Base-by-base conservation (phyloP, 2,113 vertebrate species). In the Psilopogon haemacephalus region DNA sequence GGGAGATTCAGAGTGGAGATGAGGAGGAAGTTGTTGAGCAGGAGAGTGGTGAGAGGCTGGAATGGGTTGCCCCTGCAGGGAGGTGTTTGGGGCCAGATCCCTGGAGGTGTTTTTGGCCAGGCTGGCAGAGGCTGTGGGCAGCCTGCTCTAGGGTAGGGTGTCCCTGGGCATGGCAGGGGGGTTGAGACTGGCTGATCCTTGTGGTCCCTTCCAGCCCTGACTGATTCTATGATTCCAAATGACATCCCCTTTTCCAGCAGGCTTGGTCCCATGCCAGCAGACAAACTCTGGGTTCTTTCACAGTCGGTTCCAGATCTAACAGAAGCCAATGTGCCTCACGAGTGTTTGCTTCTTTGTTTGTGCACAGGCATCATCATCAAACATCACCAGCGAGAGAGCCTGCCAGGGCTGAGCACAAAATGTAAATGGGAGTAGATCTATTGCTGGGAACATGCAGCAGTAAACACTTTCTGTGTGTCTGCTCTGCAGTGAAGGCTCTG, bases 351-450 rank as follows among this genome's bases (percentile, higher is more conserved):
- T 86, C 86, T 89, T 93, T 92, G 69, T 92, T 94, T 96, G 81
- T 93, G 42, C 55, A 59, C 60, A 95, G 83, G 32, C 68, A 77
- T 91, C 82, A 37, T 62, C 75, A 32, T 19, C 83, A 77, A 88
- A 91, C 85, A 86, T 94, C 33, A 77, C 59, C 75, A 95, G 74
- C 33, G 69, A 60, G 71, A 62, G 79, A 46, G 32, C 55, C 87
- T 95, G 79, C 76, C 91, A 92, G 77, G 20, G 37, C 38, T 65
- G 80, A 97, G 91, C 40, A 59, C 21, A 84, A 76, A 95, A 76
- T 60, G 27, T 94, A 91, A 95, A 89, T 95, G 79, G 48, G 90
- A 88, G 91, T 86, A 86, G 85, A 84, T 95, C 27, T 89, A 94
- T 90, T 95, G 69, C 79, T 94, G 70, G 91, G 80, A 94, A 95